These are phyloP conservation scores for Rachycentron canadum DNA, from an alignment of 2,797 vertebrate genomes.

Conservation along the genomic window DNA sequence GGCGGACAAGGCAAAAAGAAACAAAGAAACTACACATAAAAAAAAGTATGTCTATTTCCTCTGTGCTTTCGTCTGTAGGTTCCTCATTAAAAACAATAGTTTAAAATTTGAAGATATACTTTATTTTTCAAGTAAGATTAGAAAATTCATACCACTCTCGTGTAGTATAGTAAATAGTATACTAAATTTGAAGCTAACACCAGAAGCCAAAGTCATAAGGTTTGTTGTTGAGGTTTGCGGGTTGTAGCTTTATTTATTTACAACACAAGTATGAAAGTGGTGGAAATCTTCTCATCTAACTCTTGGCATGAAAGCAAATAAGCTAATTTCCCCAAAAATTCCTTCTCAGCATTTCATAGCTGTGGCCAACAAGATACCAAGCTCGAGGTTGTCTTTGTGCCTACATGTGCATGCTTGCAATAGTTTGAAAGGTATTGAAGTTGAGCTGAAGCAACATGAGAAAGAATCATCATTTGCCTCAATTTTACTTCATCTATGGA, in stretches of 20 bases:
- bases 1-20: conserved; percentile 37
- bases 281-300: neutral
- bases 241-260: too few relatives aligned
- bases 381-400: conserved; percentile 28
- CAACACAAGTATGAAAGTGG: neutral
- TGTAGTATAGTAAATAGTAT: too few relatives aligned
- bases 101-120: conserved; percentile 20
- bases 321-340: conserved; percentile 12
- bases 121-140: conserved; percentile 1
- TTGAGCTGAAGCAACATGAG: neutral
- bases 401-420: conserved; percentile 23
- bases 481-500: conserved; percentile 19
- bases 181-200: conserved; percentile 30
- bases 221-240: neutral
- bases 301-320: neutral
- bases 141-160: conserved; percentile 10
- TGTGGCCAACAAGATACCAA: conserved; percentile 14
- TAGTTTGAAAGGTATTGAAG: conserved; percentile 27
- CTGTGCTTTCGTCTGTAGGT: conserved; percentile 33
- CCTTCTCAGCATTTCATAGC: conserved; percentile 20
- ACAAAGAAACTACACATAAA: conserved; percentile 27
- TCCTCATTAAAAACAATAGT: conserved; percentile 43
- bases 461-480: conserved; percentile 22
- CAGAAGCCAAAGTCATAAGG: neutral
- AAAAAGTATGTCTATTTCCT: conserved; percentile 23